phyloP scores from a whole-genome alignment of 2,113 vertebrate species.

The Sturnira hondurensis region DNA sequence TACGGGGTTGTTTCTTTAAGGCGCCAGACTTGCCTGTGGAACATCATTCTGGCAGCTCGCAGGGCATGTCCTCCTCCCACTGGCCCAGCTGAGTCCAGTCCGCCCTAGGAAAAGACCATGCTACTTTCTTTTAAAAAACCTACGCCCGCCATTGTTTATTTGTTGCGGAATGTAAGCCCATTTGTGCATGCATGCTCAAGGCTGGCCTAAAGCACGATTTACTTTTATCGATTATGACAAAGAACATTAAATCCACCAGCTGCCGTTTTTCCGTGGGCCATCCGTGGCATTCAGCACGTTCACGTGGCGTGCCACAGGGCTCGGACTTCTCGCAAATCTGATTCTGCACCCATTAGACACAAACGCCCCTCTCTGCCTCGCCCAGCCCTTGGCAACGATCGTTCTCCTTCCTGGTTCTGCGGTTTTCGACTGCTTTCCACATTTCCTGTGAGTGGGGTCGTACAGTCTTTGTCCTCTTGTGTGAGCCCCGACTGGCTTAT shows the following conservation, averaged over 20 bases:
- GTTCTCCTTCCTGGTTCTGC: neutral
- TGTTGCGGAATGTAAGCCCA: slow-evolving; percentile 1
- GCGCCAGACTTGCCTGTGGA: neutral
- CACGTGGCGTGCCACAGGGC: neutral
- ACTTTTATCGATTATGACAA: neutral
- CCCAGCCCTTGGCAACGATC: neutral
- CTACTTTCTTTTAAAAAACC: neutral
- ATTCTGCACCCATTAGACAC: neutral
- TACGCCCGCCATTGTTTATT: neutral
- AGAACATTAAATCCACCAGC: neutral
- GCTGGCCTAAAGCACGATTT: neutral
- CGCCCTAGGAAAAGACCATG: neutral
- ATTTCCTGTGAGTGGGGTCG: neutral
- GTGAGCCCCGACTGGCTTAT: neutral
- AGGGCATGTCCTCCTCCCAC: neutral
- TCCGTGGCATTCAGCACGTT: neutral
- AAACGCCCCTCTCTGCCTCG: no score
- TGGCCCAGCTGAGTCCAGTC: neutral
- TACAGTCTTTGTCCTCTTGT: neutral
- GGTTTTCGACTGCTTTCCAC: neutral
- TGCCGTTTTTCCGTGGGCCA: neutral
- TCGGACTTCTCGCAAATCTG: neutral
- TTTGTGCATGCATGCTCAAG: neutral
- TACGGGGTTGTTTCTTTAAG: neutral
- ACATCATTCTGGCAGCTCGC: neutral